phyloP scores from a whole-genome alignment of 1,140 invertebrate species.

The Fopius arisanus region DNA sequence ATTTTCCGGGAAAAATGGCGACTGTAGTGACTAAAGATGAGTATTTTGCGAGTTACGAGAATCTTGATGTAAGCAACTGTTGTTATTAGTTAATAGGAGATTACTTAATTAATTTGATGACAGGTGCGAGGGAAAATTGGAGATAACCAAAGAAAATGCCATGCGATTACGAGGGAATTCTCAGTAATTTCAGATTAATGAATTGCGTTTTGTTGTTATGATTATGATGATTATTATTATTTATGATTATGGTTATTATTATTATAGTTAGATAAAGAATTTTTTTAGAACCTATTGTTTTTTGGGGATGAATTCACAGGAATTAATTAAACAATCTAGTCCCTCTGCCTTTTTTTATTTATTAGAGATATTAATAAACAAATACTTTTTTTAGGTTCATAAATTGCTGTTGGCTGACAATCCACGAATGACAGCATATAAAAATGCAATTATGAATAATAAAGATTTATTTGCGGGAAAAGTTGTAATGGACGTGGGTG shows the following conservation, averaged over 20 bases:
- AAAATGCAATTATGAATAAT: slow-evolving; percentile 89
- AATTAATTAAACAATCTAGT: no score
- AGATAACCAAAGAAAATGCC: neutral
- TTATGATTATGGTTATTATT: no score
- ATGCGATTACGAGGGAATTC: no score
- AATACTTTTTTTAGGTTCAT: slow-evolving; percentile 67
- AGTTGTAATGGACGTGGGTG: slow-evolving; percentile 91
- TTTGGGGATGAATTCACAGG: no score
- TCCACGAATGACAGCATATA: slow-evolving; percentile 89
- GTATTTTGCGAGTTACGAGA: slow-evolving; percentile 54
- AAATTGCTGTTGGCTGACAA: slow-evolving; percentile 84
- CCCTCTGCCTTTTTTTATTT: no score
- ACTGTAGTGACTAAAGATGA: slow-evolving; percentile 20
- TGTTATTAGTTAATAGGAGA: slow-evolving; percentile 19
- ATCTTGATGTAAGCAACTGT: slow-evolving; percentile 47
- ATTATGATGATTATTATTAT: no score
- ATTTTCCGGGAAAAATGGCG: neutral
- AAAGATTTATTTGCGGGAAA: slow-evolving; percentile 73
- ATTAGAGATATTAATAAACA: neutral
- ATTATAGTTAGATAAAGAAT: no score
- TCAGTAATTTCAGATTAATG: no score
- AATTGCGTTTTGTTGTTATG: no score
- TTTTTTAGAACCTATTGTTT: no score
- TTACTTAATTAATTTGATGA: neutral
- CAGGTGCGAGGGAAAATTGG: no score